Conservation (phyloP, 2,797 vertebrate genomes). For the Sebastes iracundus region DNA sequence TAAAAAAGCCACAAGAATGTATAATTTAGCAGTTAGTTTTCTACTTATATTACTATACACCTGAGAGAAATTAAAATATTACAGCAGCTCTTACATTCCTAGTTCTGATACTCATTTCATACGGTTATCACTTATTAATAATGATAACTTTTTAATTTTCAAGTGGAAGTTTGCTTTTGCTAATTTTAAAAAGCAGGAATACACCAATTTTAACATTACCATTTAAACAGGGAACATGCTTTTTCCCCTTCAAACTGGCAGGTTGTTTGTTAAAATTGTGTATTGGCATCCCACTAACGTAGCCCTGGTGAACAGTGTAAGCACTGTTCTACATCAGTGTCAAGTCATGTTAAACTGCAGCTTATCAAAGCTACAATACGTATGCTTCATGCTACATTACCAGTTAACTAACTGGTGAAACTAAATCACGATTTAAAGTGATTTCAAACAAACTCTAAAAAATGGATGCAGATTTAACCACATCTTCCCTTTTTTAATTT, state of each 20-base stretch:
- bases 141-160: background rate
- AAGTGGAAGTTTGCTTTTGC: background rate
- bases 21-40: background rate
- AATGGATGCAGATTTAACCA: background rate
- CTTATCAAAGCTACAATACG: background rate
- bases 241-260: background rate
- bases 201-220: background rate
- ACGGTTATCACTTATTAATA: background rate
- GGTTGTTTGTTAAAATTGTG: background rate
- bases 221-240: background rate
- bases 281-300: background rate
- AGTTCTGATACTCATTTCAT: background rate
- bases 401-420: background rate
- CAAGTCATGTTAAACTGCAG: background rate
- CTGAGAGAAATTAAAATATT: conserved; percentile 2
- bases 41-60: background rate
- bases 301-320: background rate
- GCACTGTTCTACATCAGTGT: background rate
- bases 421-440: background rate
- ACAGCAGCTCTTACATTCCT: background rate
- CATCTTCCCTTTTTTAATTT: conserved; percentile 8
- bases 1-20: background rate
- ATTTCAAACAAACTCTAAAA: background rate
- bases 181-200: background rate
- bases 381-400: background rate